Evolutionary conservation across 2,113 vertebrate species (phyloP).

Genomic region (Bos javanicus): DNA sequence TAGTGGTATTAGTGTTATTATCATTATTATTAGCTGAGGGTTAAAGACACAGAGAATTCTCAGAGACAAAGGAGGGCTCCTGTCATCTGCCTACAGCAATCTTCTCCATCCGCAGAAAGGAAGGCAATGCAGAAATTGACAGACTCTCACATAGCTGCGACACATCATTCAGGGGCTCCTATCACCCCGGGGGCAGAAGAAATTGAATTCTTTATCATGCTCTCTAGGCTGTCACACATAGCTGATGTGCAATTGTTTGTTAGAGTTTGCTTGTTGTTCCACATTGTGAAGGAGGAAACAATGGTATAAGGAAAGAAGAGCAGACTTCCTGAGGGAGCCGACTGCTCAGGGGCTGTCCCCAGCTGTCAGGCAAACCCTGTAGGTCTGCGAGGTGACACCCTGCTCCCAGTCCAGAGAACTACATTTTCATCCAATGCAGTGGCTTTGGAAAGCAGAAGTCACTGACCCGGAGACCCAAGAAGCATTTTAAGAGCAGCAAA

Average conservation of each 20-base stretch:
- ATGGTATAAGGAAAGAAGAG: accelerated
- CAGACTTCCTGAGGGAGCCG: no score
- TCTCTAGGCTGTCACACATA: no score
- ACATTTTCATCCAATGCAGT: accelerated
- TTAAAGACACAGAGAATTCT: neutral
- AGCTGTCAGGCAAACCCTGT: neutral
- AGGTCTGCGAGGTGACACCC: neutral
- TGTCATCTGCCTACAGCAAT: neutral
- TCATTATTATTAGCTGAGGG: neutral
- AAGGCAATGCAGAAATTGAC: neutral
- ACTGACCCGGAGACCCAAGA: neutral
- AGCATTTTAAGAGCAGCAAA: neutral
- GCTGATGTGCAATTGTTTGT: neutral
- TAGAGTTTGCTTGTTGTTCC: neutral
- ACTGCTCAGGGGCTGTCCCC: neutral
- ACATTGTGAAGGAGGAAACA: neutral
- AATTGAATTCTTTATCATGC: neutral
- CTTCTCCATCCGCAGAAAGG: neutral
- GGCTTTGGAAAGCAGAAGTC: neutral
- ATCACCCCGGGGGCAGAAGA: neutral
- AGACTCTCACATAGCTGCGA: neutral
- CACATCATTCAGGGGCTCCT: neutral
- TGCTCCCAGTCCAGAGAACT: neutral
- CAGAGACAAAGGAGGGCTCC: neutral
- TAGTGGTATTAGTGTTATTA: neutral